Evolutionary conservation across 2,888 invertebrate species (phyloP), one percentile per base, ranked within the genome.

Genomic region (Agrochola lychnidis): DNA sequence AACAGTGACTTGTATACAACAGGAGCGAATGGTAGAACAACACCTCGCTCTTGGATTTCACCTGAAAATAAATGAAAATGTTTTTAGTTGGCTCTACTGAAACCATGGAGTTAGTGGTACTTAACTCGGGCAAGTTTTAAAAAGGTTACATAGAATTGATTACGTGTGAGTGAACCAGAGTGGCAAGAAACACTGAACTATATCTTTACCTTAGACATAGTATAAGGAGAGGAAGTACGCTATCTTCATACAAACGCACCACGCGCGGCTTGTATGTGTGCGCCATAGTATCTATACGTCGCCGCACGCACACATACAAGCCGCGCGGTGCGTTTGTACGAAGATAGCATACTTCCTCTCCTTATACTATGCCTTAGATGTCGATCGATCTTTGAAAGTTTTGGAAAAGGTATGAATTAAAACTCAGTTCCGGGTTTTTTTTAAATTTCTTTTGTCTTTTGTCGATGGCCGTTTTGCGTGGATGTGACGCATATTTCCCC

Each of bases 21-120:
- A 0, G 98, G 98, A 0, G 98, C 97, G 91, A 99, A 98, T 0
- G 99, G 99, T 61, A 99, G 96, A 25, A 99, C 98, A 83, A 99
- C 98, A 6, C 99, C 99, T 79, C 98, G 98, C 85, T 98, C 98
- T 95, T 99, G 99, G 89, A 99, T 99, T 97, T 99, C 99, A 90
- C 99, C 99, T 99, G 92, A 62, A 94, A 92, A 64, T 0, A 59
- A 42, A 72, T 19, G 19, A 53, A 9, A 36, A 51, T 22, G 1
- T 30, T 25, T 57, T 77, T 16, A 78, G 40, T 36, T 30, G 30
- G 9, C 16, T 30, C 9, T 59, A 30, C 16, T 30, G 59, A 59
- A 30, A 30, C 30, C 30, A 59, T 59, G 9, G 9, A 59, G 9
- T 30, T 59, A 61, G 30, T n/a, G n/a, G n/a, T 61, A 36, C 19